These are phyloP conservation scores for Hartigia nigra DNA, from an alignment of 2,888 invertebrate species.

Conservation along the genomic window DNA sequence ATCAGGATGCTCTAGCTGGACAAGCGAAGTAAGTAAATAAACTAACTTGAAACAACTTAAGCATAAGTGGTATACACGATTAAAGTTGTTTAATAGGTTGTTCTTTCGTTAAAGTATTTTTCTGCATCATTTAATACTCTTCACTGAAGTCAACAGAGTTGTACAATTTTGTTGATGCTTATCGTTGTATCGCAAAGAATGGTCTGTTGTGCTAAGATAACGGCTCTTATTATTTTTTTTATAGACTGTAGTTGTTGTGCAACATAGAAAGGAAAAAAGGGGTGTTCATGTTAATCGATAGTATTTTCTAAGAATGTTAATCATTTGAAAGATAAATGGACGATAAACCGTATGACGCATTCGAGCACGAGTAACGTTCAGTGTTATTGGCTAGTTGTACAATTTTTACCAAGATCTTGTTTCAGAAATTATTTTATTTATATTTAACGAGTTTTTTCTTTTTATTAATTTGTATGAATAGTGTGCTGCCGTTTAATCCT, in stretches of 20 bases:
- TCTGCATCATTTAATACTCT: neutral
- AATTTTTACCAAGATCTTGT: neutral
- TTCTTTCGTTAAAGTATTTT: neutral
- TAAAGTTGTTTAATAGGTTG: neutral
- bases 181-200: neutral
- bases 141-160: neutral
- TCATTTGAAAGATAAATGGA: neutral
- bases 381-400: neutral
- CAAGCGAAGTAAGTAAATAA: slow-evolving; percentile 34
- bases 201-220: neutral
- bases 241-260: neutral
- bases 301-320: neutral
- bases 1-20: slow-evolving; percentile 66
- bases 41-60: neutral
- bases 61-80: neutral
- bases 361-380: neutral
- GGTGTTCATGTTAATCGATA: neutral
- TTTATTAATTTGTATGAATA: neutral
- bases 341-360: neutral
- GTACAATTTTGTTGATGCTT: neutral
- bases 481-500: neutral
- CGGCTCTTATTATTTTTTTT: too few relatives aligned
- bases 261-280: too few relatives aligned
- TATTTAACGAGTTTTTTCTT: neutral
- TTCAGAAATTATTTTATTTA: neutral